Conservation (phyloP, 2,113 vertebrate genomes). For the Catagonus wagneri region DNA sequence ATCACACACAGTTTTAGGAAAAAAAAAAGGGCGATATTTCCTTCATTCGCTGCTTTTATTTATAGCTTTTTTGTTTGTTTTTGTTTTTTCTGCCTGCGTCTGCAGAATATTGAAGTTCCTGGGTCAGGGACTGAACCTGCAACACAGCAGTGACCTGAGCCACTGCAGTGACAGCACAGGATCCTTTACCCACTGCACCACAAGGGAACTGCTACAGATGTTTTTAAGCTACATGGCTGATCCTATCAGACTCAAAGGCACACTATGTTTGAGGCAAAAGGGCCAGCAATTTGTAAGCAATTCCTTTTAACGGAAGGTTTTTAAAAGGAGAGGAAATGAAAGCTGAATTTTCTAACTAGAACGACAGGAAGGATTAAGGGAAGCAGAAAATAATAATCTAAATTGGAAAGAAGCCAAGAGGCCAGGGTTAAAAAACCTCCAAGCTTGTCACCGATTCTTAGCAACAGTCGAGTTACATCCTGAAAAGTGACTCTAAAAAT, state of each 20-base stretch:
- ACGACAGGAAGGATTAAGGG: conserved; percentile 53
- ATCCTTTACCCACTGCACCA: too few species aligned
- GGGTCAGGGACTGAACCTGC: too few species aligned
- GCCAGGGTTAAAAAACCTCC: conserved; percentile 24
- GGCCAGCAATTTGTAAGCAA: conserved; percentile 31
- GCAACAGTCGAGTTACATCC: neutral
- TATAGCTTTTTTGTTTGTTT: neutral
- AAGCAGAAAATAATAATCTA: conserved; percentile 58
- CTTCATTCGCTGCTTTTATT: neutral
- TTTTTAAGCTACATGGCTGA: too few species aligned
- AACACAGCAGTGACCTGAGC: too few species aligned
- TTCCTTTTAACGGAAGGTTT: conserved; percentile 46
- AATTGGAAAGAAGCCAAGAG: conserved; percentile 36
- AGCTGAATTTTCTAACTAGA: conserved; percentile 48
- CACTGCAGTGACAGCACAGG: too few species aligned
- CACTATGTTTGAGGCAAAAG: neutral
- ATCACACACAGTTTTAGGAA: conserved; percentile 4
- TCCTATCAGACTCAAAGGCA: neutral
- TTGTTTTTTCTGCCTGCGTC: too few species aligned
- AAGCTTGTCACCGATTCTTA: neutral
- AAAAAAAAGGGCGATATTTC: neutral
- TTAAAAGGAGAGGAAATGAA: conserved; percentile 65
- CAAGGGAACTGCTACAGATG: too few species aligned
- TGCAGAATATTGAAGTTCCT: too few species aligned
- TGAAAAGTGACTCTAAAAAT: conserved; percentile 69